phyloP scores from a whole-genome alignment of 2,113 vertebrate species.

The Takifugu bimaculatus region DNA sequence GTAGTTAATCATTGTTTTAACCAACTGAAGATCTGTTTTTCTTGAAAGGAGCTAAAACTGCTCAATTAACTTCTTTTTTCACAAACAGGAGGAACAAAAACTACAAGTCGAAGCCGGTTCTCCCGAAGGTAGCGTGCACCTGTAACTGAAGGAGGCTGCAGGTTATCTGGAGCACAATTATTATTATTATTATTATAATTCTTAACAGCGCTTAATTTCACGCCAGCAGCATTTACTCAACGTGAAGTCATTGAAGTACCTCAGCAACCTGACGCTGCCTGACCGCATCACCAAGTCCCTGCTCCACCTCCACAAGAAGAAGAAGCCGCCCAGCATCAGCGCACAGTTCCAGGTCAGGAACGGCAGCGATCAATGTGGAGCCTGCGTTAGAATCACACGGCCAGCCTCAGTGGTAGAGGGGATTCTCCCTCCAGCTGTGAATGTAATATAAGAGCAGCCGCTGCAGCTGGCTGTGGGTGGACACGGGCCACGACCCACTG shows the following conservation, averaged over 20 bases:
- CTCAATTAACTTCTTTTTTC: not conserved
- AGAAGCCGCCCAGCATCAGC: conserved; percentile 97
- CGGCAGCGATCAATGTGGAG: not conserved
- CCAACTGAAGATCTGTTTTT: not conserved
- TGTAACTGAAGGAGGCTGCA: not conserved
- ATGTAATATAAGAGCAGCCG: conserved; percentile 14
- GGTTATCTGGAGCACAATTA: not conserved
- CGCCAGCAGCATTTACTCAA: conserved; percentile 86
- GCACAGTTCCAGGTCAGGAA: conserved; percentile 93
- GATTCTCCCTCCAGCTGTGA: conserved; percentile 37
- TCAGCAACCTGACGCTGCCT: conserved; percentile 88
- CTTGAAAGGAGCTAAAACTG: not conserved
- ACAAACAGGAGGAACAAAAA: conserved; percentile 89
- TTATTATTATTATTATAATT: not conserved
- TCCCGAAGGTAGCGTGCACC: conserved; percentile 87
- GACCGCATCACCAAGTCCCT: conserved; percentile 98
- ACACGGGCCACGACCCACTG: conserved; percentile 9
- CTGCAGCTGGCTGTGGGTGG: conserved; percentile 1
- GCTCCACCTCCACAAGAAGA: conserved; percentile 98
- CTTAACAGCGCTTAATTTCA: conserved; percentile 2
- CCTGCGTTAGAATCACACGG: conserved; percentile 14
- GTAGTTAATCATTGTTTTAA: conserved; percentile 2
- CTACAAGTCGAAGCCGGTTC: conserved; percentile 85
- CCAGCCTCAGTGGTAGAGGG: not conserved
- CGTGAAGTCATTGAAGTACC: conserved; percentile 93